Conservation (phyloP, 2,113 vertebrate genomes). For the Syngnathus typhle region DNA sequence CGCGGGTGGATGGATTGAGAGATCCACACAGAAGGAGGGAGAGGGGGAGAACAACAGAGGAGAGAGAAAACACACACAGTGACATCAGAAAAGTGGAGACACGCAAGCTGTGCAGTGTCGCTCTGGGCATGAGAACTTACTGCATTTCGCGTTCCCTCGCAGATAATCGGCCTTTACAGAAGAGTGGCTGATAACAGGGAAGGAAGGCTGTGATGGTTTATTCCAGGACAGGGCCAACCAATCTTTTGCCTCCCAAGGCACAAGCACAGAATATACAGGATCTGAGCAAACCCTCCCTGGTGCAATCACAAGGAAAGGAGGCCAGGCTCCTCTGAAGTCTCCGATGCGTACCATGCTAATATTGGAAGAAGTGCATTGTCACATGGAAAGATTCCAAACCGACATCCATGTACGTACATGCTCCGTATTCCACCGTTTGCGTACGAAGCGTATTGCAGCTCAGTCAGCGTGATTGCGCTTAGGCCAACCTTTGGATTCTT, state of each 20-base stretch:
- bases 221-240: conserved; percentile 26
- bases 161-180: conserved; percentile 34
- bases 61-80: conserved; percentile 3
- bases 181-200: conserved; percentile 45
- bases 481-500: too few relatives aligned
- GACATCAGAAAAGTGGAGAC: conserved; percentile 12
- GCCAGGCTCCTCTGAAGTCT: conserved; percentile 13
- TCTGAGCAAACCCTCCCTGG: conserved; percentile 25
- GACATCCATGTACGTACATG: too few relatives aligned
- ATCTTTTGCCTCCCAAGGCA: conserved; percentile 17
- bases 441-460: too few relatives aligned
- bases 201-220: conserved; percentile 42
- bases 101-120: conserved; percentile 14
- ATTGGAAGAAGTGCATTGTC: conserved; percentile 5
- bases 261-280: conserved; percentile 15
- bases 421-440: too few relatives aligned
- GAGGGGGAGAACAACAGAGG: conserved; percentile 1
- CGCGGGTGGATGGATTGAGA: conserved; percentile 24
- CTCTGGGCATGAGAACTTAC: conserved; percentile 42
- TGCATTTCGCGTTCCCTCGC: conserved; percentile 14
- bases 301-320: conserved; percentile 30
- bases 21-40: conserved; percentile 29
- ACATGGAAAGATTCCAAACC: not conserved
- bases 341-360: conserved; percentile 4
- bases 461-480: too few relatives aligned